Conservation (phyloP, 2,888 invertebrate genomes). For the Hypomecis punctinalis region DNA sequence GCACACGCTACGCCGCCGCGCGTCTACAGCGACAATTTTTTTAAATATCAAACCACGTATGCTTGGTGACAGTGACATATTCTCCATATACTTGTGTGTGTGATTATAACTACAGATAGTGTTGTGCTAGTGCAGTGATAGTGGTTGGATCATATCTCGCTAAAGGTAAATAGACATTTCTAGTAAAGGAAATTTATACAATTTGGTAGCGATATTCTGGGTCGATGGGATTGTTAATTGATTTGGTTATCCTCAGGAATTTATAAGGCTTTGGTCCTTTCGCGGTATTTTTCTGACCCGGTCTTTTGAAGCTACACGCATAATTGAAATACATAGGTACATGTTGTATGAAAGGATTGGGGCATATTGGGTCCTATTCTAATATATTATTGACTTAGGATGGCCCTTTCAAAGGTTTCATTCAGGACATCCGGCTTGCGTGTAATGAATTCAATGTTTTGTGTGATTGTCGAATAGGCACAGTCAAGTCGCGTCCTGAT, state of each 20-base stretch:
- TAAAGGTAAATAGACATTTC: constrained; percentile 52
- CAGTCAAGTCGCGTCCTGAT: background rate
- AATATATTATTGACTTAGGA: constrained; percentile 23
- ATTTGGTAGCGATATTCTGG: constrained; percentile 21
- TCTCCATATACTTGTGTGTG: constrained; percentile 45
- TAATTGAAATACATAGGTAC: constrained; percentile 2
- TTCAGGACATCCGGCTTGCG: constrained; percentile 19
- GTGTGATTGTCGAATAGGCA: background rate
- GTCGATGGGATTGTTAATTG: constrained; percentile 22
- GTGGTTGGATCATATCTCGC: constrained; percentile 53
- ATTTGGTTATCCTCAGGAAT: constrained; percentile 15
- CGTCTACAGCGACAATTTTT: constrained; percentile 31
- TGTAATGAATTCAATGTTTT: constrained; percentile 16
- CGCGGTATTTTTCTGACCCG: constrained; percentile 10
- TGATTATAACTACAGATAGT: constrained; percentile 47
- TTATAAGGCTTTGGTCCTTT: constrained; percentile 4
- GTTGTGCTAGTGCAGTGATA: constrained; percentile 57
- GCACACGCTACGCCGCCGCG: constrained; percentile 69
- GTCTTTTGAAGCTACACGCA: background rate
- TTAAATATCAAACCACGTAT: constrained; percentile 31
- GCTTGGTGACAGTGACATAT: constrained; percentile 45
- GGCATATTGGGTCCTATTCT: constrained; percentile 21
- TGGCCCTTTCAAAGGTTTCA: constrained; percentile 18
- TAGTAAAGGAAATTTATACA: constrained; percentile 27
- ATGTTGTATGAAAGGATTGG: constrained; percentile 8